A percentile compares a stretch with the other conserved stretches of the same genome.
Evolutionary conservation across 2,797 vertebrate genomes (phyloP).

Genomic region (Neostethus bicornis): DNA sequence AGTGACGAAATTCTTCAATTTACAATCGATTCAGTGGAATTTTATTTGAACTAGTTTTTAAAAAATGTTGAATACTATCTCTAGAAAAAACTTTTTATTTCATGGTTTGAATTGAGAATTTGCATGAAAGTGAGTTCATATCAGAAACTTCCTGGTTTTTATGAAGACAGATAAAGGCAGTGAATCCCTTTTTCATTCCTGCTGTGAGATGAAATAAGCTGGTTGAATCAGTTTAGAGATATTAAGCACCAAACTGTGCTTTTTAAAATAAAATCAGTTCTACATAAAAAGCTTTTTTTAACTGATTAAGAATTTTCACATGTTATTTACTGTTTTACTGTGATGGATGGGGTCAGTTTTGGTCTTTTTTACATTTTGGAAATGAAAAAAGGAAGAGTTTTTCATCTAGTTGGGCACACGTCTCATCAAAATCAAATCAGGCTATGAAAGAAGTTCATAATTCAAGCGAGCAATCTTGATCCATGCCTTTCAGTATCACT

Average conservation of each 20-base stretch:
- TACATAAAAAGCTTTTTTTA: not conserved
- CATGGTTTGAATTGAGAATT: slow-evolving; percentile 44
- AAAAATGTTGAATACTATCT: slow-evolving; percentile 11
- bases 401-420: slow-evolving; percentile 10
- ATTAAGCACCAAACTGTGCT: slow-evolving; percentile 24
- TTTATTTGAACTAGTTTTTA: slow-evolving; percentile 35
- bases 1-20: slow-evolving; percentile 40
- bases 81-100: slow-evolving; percentile 29
- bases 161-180: slow-evolving; percentile 24
- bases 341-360: slow-evolving; percentile 9
- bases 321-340: slow-evolving; percentile 13
- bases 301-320: slow-evolving; percentile 18
- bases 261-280: not conserved
- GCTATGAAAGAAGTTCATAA: slow-evolving; percentile 17
- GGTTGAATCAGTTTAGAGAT: slow-evolving; percentile 30
- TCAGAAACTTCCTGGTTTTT: slow-evolving; percentile 23
- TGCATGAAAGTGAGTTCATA: slow-evolving; percentile 19
- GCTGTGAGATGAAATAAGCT: slow-evolving; percentile 17
- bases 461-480: slow-evolving; percentile 13
- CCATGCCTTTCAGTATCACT: slow-evolving; percentile 22
- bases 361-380: slow-evolving; percentile 7
- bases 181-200: slow-evolving; percentile 33
- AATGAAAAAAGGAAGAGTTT: slow-evolving; percentile 15
- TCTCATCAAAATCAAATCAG: slow-evolving; percentile 41
- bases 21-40: slow-evolving; percentile 33